Conservation (phyloP, 1,140 invertebrate genomes). For the Potamilus streckersoni region DNA sequence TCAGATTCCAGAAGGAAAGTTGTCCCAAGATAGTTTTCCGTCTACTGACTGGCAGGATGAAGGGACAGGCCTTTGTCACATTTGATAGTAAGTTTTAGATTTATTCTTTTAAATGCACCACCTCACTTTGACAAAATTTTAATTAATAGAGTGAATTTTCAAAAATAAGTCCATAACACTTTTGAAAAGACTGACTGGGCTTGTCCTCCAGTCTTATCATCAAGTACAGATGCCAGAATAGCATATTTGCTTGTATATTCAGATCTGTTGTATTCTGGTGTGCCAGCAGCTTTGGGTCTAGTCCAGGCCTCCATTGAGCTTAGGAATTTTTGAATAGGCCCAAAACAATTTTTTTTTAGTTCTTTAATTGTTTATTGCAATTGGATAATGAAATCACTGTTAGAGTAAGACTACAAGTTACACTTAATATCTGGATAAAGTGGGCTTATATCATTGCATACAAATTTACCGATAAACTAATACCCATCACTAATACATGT, state of each 20-base stretch:
- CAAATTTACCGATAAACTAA: too few species aligned
- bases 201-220: background rate
- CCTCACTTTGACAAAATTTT: background rate
- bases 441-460: too few species aligned
- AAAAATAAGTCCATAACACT: background rate
- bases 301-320: background rate
- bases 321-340: background rate
- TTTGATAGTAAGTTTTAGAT: conserved; percentile 67
- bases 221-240: background rate
- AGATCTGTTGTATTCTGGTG: background rate
- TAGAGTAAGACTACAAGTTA: too few species aligned
- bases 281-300: background rate
- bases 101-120: background rate
- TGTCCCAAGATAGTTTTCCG: conserved; percentile 58
- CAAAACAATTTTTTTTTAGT: background rate
- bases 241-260: too few species aligned
- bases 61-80: conserved; percentile 73
- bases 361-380: too few species aligned
- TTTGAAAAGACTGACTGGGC: background rate
- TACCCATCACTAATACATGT: too few species aligned
- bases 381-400: too few species aligned
- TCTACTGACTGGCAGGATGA: conserved; percentile 71
- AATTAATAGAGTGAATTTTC: background rate
- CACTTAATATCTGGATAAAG: too few species aligned
- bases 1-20: conserved; percentile 56